Percentiles rank a stretch among this genome's conserved stretches.
Evolutionary conservation across 2,113 vertebrate genomes (phyloP).

Genomic region (Tetraodon nigroviridis): DNA sequence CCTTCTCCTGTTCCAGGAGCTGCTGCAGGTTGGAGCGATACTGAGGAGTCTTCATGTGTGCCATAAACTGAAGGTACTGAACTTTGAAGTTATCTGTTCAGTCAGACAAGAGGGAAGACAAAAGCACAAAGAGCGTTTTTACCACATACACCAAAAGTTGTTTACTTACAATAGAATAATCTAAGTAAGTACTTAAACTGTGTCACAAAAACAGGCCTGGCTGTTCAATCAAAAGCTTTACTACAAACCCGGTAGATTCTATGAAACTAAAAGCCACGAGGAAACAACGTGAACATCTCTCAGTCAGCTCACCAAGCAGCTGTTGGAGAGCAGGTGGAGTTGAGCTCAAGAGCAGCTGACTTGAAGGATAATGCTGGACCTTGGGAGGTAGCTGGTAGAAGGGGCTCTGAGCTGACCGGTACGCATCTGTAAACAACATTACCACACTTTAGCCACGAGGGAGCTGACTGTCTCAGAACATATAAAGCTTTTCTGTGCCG

Average conservation of each 20-base stretch:
- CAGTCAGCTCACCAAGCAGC: slow-evolving; percentile 83
- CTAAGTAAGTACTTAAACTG: no score
- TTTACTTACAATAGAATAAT: no score
- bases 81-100: slow-evolving; percentile 89
- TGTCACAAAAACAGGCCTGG: no score
- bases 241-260: neutral
- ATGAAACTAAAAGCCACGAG: neutral
- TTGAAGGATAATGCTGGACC: slow-evolving; percentile 87
- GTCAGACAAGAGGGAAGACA: slow-evolving; percentile 7
- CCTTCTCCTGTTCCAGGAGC: slow-evolving; percentile 93
- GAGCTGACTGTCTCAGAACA: no score
- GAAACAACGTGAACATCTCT: neutral
- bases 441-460: slow-evolving; percentile 4
- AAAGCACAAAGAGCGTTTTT: no score
- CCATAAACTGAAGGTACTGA: slow-evolving; percentile 96
- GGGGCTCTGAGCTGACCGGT: slow-evolving; percentile 91
- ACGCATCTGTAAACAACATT: slow-evolving; percentile 76
- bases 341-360: slow-evolving; percentile 85
- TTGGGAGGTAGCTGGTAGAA: slow-evolving; percentile 98
- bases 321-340: slow-evolving; percentile 92
- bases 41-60: slow-evolving; percentile 93
- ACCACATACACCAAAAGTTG: no score
- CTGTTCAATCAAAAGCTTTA: neutral
- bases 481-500: neutral
- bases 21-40: slow-evolving; percentile 92